phyloP scores from a whole-genome alignment of 2,113 vertebrate genomes.

The Progne subis region DNA sequence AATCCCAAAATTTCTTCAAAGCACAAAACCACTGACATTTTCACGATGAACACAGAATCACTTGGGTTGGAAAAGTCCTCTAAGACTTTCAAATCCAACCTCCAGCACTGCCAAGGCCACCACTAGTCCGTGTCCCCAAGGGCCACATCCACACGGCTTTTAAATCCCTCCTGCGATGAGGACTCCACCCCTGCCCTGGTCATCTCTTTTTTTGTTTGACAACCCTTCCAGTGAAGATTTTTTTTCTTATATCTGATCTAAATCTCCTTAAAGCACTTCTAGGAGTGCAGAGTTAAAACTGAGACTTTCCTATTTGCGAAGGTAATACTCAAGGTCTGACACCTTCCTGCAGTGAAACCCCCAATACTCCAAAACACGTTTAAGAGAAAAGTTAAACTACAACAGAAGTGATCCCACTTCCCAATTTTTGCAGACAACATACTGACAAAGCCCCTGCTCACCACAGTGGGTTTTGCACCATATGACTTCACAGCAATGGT shows the following conservation, averaged over 20 bases:
- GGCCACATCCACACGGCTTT: neutral
- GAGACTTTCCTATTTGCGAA: neutral
- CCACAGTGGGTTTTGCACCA: neutral
- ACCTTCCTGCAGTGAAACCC: neutral
- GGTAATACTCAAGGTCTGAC: accelerated
- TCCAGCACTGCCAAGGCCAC: neutral
- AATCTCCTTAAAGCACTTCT: neutral
- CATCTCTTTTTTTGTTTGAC: neutral
- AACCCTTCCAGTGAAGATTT: neutral
- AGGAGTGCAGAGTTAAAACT: neutral
- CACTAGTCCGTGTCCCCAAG: neutral
- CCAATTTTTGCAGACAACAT: neutral
- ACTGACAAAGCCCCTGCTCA: neutral
- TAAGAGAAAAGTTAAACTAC: neutral
- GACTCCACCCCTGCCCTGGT: neutral
- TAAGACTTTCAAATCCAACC: neutral
- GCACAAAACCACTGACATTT: neutral
- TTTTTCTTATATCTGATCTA: neutral
- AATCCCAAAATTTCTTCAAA: neutral
- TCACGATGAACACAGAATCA: too few relatives aligned
- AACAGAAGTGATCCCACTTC: neutral
- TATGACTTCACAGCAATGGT: neutral
- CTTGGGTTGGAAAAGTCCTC: neutral
- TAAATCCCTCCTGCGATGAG: neutral
- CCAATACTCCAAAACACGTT: neutral